Evolutionary conservation across 2,888 invertebrate genomes (phyloP).

Genomic region (Lypha dubia): DNA sequence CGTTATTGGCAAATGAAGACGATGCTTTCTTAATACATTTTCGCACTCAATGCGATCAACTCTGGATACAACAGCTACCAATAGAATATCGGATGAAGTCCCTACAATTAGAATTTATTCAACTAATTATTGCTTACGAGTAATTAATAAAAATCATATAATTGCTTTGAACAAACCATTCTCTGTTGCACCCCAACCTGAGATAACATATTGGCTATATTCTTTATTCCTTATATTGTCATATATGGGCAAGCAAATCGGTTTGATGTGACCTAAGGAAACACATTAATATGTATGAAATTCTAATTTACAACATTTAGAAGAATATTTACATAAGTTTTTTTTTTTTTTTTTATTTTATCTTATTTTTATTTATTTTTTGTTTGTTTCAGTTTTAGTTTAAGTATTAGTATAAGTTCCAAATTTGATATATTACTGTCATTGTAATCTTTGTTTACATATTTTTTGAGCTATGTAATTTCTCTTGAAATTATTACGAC

Average conservation of each 20-base stretch:
- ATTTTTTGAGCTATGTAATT: too few relatives aligned
- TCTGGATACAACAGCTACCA: slow-evolving; percentile 51
- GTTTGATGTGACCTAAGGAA: slow-evolving; percentile 74
- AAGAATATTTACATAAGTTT: too few relatives aligned
- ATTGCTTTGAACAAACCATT: slow-evolving; percentile 73
- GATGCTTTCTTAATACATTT: slow-evolving; percentile 18
- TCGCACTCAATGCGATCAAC: slow-evolving; percentile 28
- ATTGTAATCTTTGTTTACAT: too few relatives aligned
- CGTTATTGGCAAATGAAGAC: slow-evolving; percentile 65
- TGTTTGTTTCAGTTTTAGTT: too few relatives aligned
- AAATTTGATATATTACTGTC: too few relatives aligned
- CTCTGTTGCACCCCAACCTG: slow-evolving; percentile 79
- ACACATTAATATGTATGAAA: background rate
- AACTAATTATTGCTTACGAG: background rate
- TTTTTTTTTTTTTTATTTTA: too few relatives aligned
- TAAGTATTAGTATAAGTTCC: too few relatives aligned
- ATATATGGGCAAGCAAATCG: slow-evolving; percentile 78
- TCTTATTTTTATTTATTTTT: too few relatives aligned
- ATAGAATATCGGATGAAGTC: slow-evolving; percentile 51
- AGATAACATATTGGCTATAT: slow-evolving; percentile 74
- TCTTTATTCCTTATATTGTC: slow-evolving; percentile 71
- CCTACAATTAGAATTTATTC: slow-evolving; percentile 6
- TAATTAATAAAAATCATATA: background rate
- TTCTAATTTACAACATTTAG: background rate
- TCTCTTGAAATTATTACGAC: too few relatives aligned